A percentile compares a stretch with the other conserved stretches of the same genome.
phyloP scores from a whole-genome alignment of 1,140 invertebrate species.

The Caerostris extrusa region DNA sequence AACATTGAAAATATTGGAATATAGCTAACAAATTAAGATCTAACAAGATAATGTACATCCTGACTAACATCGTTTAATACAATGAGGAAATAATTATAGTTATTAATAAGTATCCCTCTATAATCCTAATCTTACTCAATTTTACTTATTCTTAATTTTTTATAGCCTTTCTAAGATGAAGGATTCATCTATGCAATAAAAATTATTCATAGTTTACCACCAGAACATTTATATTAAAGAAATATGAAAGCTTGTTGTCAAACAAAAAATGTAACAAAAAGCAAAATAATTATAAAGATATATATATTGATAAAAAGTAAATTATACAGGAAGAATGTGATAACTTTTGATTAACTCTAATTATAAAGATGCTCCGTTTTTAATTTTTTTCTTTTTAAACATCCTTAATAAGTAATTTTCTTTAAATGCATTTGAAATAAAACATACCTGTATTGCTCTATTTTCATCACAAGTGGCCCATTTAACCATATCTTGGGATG shows the following conservation, averaged over 20 bases:
- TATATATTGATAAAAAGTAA: not conserved
- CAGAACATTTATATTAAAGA: not conserved
- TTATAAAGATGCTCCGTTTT: not conserved
- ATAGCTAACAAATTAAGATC: too few species aligned
- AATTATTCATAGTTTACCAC: too few species aligned
- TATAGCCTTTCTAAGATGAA: too few species aligned
- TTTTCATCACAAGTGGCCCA: slow-evolving; percentile 84
- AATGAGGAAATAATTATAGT: too few species aligned
- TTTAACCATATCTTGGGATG: slow-evolving; percentile 83
- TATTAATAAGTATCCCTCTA: too few species aligned
- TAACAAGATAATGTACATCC: too few species aligned
- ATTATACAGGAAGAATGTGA: not conserved
- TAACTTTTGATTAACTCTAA: not conserved
- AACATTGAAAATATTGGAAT: too few species aligned
- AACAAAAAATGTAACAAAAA: not conserved
- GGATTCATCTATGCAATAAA: too few species aligned
- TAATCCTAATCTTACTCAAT: too few species aligned
- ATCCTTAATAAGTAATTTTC: not conserved
- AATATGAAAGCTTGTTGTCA: not conserved
- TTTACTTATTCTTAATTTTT: too few species aligned
- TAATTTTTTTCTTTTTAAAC: not conserved
- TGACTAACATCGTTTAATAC: too few species aligned
- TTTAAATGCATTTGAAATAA: not conserved
- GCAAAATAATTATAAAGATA: not conserved
- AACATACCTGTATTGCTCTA: slow-evolving; percentile 82